phyloP scores from a whole-genome alignment of 2,888 invertebrate species.

The Escarpia spicata region DNA sequence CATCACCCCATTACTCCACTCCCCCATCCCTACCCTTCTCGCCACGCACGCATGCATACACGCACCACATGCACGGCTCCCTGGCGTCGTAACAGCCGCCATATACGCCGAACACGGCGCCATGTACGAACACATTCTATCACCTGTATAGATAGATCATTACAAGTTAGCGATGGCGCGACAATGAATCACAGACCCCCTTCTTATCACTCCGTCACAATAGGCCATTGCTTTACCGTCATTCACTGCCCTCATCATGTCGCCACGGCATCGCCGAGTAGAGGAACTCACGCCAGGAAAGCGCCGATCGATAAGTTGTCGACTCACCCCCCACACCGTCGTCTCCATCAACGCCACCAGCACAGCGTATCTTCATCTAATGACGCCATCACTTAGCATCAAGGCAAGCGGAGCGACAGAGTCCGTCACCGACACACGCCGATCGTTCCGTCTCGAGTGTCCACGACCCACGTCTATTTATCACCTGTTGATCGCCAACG shows the following conservation, averaged over 20 bases:
- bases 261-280: not conserved
- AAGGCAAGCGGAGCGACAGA: not conserved
- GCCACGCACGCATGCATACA: not conserved
- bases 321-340: not conserved
- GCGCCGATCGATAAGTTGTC: not conserved
- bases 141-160: not conserved
- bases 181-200: not conserved
- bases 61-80: not conserved
- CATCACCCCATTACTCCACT: not conserved
- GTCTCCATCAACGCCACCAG: not conserved
- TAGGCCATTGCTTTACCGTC: not conserved
- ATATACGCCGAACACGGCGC: not conserved
- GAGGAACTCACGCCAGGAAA: not conserved
- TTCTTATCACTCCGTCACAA: not conserved
- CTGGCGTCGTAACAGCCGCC: not conserved
- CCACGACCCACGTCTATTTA: not conserved
- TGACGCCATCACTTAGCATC: constrained; percentile 10
- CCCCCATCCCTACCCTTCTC: not conserved
- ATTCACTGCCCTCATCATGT: not conserved
- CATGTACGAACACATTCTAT: not conserved
- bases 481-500: not conserved
- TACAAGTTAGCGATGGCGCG: constrained; percentile 16
- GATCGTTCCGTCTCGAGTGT: not conserved
- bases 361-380: not conserved
- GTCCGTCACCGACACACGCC: not conserved